phyloP scores from a whole-genome alignment of 1,140 invertebrate species.

The Sesamia nonagrioides region DNA sequence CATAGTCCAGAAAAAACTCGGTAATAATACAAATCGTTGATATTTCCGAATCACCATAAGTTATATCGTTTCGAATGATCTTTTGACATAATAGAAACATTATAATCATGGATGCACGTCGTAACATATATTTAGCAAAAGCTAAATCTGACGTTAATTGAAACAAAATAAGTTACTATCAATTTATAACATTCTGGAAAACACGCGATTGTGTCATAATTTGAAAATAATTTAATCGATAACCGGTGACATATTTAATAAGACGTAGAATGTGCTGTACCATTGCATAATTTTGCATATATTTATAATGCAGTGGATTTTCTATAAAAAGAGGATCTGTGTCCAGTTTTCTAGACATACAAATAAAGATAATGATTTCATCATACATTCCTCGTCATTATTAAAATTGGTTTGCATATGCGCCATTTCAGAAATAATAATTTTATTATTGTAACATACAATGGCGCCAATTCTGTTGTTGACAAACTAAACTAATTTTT shows the following conservation, averaged over 20 bases:
- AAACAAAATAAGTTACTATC: not conserved
- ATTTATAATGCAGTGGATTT: not conserved
- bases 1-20: no score
- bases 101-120: no score
- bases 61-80: no score
- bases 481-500: no score
- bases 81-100: no score
- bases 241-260: not conserved
- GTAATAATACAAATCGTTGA: no score
- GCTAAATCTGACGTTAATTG: not conserved
- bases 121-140: not conserved
- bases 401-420: no score
- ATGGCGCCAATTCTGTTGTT: no score
- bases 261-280: not conserved
- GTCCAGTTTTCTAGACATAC: not conserved
- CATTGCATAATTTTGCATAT: not conserved
- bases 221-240: not conserved
- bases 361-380: not conserved
- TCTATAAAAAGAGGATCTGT: not conserved
- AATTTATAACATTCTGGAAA: slow-evolving; percentile 20
- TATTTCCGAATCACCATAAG: no score
- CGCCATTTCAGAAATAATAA: not conserved
- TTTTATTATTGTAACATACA: no score
- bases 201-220: not conserved
- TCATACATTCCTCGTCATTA: not conserved